Evolutionary conservation across 2,888 invertebrate genomes (phyloP).

Genomic region (Carpatolechia fugitivella): DNA sequence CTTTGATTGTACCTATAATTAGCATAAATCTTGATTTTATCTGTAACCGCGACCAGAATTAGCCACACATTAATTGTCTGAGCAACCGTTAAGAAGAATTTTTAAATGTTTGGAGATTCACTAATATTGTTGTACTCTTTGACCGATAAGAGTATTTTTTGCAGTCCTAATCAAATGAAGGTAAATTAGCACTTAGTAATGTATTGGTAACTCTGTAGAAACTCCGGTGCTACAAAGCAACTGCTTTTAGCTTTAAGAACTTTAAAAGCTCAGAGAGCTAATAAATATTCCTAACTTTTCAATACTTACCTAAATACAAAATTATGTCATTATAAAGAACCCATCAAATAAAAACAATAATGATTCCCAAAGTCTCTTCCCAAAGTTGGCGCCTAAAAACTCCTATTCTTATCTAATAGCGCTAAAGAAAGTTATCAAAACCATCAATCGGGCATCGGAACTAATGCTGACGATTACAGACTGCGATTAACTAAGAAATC

Average conservation of each 20-base stretch:
- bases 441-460: conserved; percentile 47
- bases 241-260: too few species aligned
- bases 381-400: conserved; percentile 14
- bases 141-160: too few species aligned
- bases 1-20: conserved; percentile 53
- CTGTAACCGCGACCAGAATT: conserved; percentile 53
- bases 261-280: too few species aligned
- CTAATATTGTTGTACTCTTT: not conserved
- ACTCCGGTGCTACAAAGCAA: too few species aligned
- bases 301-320: too few species aligned
- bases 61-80: conserved; percentile 54
- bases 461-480: conserved; percentile 45
- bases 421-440: conserved; percentile 42
- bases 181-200: not conserved
- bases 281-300: too few species aligned
- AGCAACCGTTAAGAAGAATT: conserved; percentile 37
- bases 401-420: conserved; percentile 7
- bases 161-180: not conserved
- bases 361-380: not conserved
- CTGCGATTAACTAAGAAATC: conserved; percentile 38
- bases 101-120: conserved; percentile 7
- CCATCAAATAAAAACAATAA: not conserved
- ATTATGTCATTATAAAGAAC: too few species aligned
- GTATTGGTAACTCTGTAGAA: too few species aligned
- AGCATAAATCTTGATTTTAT: conserved; percentile 68